Evolutionary conservation across 2,797 vertebrate species (phyloP).

Genomic region (Sebastes hubbsi): DNA sequence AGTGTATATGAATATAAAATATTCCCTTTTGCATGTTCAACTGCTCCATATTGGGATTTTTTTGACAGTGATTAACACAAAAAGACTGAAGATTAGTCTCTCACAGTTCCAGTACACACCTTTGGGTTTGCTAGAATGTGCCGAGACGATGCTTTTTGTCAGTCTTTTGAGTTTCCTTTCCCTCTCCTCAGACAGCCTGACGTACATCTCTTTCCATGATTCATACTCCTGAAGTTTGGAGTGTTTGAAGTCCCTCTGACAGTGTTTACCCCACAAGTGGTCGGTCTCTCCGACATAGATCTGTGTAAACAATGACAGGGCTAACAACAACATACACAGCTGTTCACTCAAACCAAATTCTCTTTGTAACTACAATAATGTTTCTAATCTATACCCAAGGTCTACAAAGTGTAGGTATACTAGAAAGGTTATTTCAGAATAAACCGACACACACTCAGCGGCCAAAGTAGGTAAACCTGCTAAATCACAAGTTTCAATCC

Average conservation of each 20-base stretch:
- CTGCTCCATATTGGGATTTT: neutral
- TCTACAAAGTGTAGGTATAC: neutral
- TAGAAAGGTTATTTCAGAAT: neutral
- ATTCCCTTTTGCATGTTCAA: neutral
- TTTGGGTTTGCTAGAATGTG: conserved; percentile 88
- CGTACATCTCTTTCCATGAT: conserved; percentile 91
- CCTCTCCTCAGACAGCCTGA: conserved; percentile 85
- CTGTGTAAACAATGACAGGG: conserved; percentile 50
- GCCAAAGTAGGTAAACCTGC: neutral
- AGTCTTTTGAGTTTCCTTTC: conserved; percentile 87
- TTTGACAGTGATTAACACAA: neutral
- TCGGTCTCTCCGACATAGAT: conserved; percentile 84
- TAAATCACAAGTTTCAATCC: neutral
- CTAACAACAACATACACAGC: neutral
- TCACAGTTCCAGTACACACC: conserved; percentile 70
- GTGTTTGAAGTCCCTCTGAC: conserved; percentile 86
- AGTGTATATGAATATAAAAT: neutral
- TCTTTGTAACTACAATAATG: neutral
- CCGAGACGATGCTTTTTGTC: conserved; percentile 87
- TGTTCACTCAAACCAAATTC: neutral
- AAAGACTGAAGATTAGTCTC: neutral
- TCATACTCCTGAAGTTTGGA: conserved; percentile 84
- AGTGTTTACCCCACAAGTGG: conserved; percentile 89
- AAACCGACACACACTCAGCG: neutral
- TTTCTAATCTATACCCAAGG: neutral